Percentiles rank a stretch among this genome's conserved stretches.
Evolutionary conservation across 2,113 vertebrate species (phyloP).

Genomic region (Speoplatyrhinus poulsoni): DNA sequence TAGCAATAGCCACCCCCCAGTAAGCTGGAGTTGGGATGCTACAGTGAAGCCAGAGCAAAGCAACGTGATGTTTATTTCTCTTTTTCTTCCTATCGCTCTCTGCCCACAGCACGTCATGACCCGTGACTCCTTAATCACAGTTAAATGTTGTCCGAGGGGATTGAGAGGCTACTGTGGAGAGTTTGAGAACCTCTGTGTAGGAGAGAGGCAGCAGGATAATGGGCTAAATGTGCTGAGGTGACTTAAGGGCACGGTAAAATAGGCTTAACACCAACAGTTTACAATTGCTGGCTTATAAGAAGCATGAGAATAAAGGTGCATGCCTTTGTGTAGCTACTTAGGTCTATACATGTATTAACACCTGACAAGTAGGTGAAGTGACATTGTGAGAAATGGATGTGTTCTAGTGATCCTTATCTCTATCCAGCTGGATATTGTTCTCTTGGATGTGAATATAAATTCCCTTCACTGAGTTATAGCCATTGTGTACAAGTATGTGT

Average conservation of each 20-base stretch:
- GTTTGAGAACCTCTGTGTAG: constrained; percentile 59
- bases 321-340: too few species aligned
- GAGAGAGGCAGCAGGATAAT: constrained; percentile 71
- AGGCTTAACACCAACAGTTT: constrained; percentile 66
- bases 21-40: constrained; percentile 47
- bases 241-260: constrained; percentile 64
- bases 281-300: constrained; percentile 56
- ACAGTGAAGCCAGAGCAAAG: constrained; percentile 25
- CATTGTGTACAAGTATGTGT: too few species aligned
- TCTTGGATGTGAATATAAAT: too few species aligned
- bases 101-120: constrained; percentile 64
- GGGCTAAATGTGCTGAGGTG: constrained; percentile 69
- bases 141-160: constrained; percentile 69
- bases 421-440: too few species aligned
- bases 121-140: constrained; percentile 74
- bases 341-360: too few species aligned
- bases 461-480: too few species aligned
- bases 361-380: too few species aligned
- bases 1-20: constrained; percentile 32
- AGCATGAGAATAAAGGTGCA: neutral
- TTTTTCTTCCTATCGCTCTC: constrained; percentile 50
- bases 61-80: constrained; percentile 14
- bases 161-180: constrained; percentile 54
- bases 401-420: too few species aligned
- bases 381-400: too few species aligned